phyloP scores from a whole-genome alignment of 2,113 vertebrate genomes.

The Pelusios castaneus region DNA sequence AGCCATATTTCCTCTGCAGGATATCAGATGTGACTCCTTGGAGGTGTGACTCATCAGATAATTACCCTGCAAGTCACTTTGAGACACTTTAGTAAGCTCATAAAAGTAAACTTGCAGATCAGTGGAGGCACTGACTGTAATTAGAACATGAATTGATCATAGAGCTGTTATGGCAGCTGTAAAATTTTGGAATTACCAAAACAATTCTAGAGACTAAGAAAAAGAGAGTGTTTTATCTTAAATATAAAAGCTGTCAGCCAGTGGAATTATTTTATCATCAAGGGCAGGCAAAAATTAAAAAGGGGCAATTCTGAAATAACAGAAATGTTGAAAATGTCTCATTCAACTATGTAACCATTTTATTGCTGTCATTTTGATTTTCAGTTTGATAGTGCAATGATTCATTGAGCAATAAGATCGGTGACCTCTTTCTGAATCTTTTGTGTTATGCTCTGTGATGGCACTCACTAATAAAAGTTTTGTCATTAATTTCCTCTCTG shows the following conservation, averaged over 20 bases:
- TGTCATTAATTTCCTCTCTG: neutral
- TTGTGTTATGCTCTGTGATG: slow-evolving; percentile 18
- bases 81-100: slow-evolving; percentile 19
- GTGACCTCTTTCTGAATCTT: neutral
- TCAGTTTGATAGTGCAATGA: slow-evolving; percentile 14
- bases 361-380: neutral
- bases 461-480: neutral
- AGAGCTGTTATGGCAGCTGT: neutral
- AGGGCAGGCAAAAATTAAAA: neutral
- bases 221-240: neutral
- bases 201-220: neutral
- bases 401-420: neutral
- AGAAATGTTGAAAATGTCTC: neutral
- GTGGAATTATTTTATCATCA: neutral
- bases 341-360: neutral
- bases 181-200: neutral
- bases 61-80: slow-evolving; percentile 45
- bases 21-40: slow-evolving; percentile 25
- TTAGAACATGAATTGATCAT: slow-evolving; percentile 7
- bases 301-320: neutral
- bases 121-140: slow-evolving; percentile 36
- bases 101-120: slow-evolving; percentile 24
- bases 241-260: neutral
- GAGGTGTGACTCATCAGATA: slow-evolving; percentile 44
- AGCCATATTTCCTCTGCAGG: slow-evolving; percentile 25